A percentile compares a stretch with the other conserved stretches of the same genome.
Conservation (phyloP, 2,888 invertebrate species). For the Agonopterix alstromeriana region DNA sequence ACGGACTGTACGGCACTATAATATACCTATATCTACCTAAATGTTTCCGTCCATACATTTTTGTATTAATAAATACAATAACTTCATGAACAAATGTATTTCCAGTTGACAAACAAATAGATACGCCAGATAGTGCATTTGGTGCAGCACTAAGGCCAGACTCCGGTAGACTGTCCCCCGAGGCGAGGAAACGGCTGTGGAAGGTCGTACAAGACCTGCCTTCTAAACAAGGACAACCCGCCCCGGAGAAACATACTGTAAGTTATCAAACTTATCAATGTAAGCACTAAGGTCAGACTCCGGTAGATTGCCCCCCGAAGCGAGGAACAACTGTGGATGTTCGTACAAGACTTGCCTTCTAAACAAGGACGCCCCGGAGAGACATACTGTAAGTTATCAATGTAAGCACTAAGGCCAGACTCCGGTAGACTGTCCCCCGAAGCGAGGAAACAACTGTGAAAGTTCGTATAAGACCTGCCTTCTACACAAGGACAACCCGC, state of each 20-base stretch:
- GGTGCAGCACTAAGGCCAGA: constrained; percentile 58
- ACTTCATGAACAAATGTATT: not conserved
- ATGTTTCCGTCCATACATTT: no score
- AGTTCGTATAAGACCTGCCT: constrained; percentile 50
- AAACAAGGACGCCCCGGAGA: constrained; percentile 25
- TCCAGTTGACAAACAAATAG: constrained; percentile 42
- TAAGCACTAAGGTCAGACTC: constrained; percentile 6
- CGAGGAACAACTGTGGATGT: constrained; percentile 51
- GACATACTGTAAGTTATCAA: constrained; percentile 43
- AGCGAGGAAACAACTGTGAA: constrained; percentile 56
- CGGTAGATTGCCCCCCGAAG: constrained; percentile 50
- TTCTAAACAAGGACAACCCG: constrained; percentile 22
- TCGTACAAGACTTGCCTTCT: constrained; percentile 50
- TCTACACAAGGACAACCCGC: constrained; percentile 23
- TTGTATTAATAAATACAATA: no score
- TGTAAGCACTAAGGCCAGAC: constrained; percentile 49
- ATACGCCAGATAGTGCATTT: constrained; percentile 65
- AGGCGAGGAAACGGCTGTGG: constrained; percentile 58
- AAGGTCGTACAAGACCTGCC: constrained; percentile 51
- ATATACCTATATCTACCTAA: no score
- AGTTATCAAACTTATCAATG: constrained; percentile 12
- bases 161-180: constrained; percentile 48
- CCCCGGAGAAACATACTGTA: constrained; percentile 37
- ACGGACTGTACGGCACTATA: no score
- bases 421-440: constrained; percentile 51